A percentile compares a stretch with the other conserved stretches of the same genome.
Conservation (phyloP, 2,888 invertebrate species). For the Tetramorium bicarinatum region DNA sequence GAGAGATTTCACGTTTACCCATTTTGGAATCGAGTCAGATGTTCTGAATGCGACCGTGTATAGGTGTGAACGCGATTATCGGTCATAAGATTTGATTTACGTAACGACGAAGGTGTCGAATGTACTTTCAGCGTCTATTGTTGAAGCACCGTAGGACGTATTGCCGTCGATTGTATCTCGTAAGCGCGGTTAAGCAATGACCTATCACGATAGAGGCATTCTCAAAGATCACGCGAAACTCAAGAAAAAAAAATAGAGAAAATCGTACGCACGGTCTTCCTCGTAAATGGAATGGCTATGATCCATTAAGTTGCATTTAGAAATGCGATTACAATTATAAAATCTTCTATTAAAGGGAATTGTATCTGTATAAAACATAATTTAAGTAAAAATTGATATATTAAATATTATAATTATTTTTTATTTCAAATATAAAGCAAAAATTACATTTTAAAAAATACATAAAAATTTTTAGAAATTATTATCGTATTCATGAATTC, state of each 20-base stretch:
- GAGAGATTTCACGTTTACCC: neutral
- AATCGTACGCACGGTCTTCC: constrained; percentile 37
- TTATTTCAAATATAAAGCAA: neutral
- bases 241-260: constrained; percentile 34
- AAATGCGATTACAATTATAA: neutral
- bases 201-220: constrained; percentile 69
- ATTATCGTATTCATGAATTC: neutral
- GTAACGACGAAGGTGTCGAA: constrained; percentile 64
- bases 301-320: neutral
- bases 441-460: neutral
- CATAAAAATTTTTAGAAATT: neutral
- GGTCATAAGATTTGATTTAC: constrained; percentile 61
- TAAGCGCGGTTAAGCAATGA: constrained; percentile 58
- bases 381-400: neutral
- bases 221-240: constrained; percentile 62
- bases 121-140: constrained; percentile 62
- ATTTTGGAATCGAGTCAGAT: constrained; percentile 23
- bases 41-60: constrained; percentile 26
- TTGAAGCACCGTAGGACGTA: constrained; percentile 59
- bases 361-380: neutral
- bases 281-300: neutral
- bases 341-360: neutral
- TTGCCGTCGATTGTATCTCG: constrained; percentile 62
- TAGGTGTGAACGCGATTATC: constrained; percentile 55
- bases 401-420: neutral